Conservation (phyloP, 2,113 vertebrate genomes). For the Cyprinus carpio region DNA sequence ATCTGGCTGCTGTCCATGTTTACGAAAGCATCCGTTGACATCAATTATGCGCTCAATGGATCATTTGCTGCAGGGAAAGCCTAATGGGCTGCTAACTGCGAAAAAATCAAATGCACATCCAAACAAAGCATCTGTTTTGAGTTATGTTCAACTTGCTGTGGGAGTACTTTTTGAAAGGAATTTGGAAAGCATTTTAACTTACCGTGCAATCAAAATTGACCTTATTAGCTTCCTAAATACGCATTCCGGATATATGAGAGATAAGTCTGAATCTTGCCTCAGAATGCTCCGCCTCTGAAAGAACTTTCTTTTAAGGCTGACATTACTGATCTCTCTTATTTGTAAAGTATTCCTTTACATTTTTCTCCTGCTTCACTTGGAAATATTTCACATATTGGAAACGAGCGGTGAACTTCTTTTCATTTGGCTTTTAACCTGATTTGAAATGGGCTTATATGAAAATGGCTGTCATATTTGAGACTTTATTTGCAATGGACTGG, state of each 20-base stretch:
- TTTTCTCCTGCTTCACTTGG: neutral
- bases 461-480: constrained; percentile 13
- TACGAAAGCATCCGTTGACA: neutral
- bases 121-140: constrained; percentile 33
- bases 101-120: constrained; percentile 19
- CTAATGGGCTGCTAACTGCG: constrained; percentile 33
- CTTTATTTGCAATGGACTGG: constrained; percentile 32
- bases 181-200: neutral
- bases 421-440: constrained; percentile 12
- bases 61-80: neutral
- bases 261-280: neutral
- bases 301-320: neutral
- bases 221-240: neutral
- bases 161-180: neutral
- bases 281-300: neutral
- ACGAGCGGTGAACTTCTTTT: neutral
- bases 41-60: constrained; percentile 18
- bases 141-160: neutral
- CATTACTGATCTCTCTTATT: neutral
- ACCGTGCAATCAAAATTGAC: neutral
- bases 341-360: neutral
- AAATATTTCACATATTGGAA: neutral
- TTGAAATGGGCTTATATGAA: neutral
- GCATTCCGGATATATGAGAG: neutral
- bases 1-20: constrained; percentile 17